Conservation (phyloP, 2,888 invertebrate genomes). For the Rutpela maculata region DNA sequence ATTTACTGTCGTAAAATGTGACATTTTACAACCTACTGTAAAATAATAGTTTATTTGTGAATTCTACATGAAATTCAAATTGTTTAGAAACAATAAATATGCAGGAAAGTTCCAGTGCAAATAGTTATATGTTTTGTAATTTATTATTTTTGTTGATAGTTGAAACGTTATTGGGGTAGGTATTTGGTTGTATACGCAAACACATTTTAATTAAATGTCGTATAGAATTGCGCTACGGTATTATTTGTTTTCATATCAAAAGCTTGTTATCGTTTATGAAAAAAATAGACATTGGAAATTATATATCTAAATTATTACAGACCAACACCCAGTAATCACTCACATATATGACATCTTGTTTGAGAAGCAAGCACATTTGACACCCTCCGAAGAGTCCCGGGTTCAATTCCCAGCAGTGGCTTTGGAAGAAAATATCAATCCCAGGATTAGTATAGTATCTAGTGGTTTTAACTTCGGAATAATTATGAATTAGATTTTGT, state of each 20-base stretch:
- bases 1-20: constrained; percentile 21
- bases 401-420: no score
- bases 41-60: constrained; percentile 17
- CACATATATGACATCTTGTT: no score
- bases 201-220: background rate
- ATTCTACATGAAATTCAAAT: constrained; percentile 33
- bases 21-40: constrained; percentile 25
- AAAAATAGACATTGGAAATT: background rate
- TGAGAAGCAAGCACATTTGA: no score
- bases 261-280: background rate
- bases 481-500: no score
- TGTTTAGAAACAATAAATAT: constrained; percentile 22
- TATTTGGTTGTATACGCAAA: background rate
- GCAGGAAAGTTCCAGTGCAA: constrained; percentile 2
- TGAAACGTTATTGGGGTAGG: background rate
- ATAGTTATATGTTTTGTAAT: constrained; percentile 1
- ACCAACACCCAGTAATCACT: no score
- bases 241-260: background rate
- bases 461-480: no score
- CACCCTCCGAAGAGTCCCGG: no score
- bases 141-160: constrained; percentile 3
- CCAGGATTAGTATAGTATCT: no score
- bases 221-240: background rate
- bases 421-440: no score
- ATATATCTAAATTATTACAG: no score